Evolutionary conservation across 2,797 vertebrate genomes (phyloP).

Genomic region (Psittacula echo): DNA sequence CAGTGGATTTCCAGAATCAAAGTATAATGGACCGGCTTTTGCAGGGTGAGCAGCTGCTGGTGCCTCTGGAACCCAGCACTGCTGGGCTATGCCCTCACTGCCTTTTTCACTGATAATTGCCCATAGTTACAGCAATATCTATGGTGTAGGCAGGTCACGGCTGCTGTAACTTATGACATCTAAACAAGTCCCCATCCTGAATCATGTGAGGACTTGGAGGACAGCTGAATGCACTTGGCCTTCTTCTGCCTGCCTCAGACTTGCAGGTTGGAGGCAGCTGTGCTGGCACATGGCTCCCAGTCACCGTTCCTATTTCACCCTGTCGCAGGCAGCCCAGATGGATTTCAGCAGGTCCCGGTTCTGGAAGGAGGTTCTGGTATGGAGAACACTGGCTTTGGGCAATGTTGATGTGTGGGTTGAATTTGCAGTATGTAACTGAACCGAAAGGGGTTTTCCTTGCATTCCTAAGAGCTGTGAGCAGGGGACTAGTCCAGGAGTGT

Average conservation of each 20-base stretch:
- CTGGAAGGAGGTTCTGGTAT: neutral
- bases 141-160: neutral
- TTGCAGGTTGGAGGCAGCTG: neutral
- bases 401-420: neutral
- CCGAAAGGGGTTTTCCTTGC: neutral
- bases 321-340: neutral
- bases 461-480: neutral
- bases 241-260: neutral
- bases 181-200: neutral
- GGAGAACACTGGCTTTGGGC: neutral
- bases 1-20: neutral
- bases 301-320: neutral
- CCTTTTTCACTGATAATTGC: fast-evolving
- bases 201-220: neutral
- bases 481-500: fast-evolving
- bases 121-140: neutral
- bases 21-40: neutral
- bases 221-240: neutral
- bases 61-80: neutral
- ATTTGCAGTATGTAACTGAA: neutral
- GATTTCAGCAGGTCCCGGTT: neutral
- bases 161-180: neutral
- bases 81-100: neutral
- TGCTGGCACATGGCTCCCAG: neutral
- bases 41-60: neutral